Evolutionary conservation across 2,113 vertebrate species (phyloP).

Genomic region (Tenebrosternarchus preto): DNA sequence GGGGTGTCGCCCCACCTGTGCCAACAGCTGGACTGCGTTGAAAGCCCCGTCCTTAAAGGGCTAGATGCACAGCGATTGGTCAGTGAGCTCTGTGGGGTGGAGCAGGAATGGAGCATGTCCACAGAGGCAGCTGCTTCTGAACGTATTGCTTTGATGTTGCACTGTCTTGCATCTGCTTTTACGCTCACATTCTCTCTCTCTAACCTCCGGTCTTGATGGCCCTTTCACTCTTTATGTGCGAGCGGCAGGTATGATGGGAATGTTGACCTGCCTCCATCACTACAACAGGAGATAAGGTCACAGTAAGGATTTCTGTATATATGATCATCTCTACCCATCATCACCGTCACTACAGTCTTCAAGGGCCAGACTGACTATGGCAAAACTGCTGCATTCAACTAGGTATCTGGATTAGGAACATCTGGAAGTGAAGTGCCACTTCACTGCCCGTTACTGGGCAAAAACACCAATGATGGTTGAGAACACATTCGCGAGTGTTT

Average conservation of each 20-base stretch:
- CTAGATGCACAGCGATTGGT: constrained; percentile 11
- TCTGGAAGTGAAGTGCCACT: too few species aligned
- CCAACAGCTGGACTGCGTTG: not conserved
- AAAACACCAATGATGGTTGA: not conserved
- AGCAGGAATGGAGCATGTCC: constrained; percentile 16
- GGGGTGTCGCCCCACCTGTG: not conserved
- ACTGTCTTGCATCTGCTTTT: constrained; percentile 27
- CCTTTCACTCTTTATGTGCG: not conserved
- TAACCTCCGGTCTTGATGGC: not conserved
- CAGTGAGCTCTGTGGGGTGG: not conserved
- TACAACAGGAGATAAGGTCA: not conserved
- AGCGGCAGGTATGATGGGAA: constrained; percentile 6
- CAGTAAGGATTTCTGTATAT: not conserved
- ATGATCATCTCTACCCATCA: too few species aligned
- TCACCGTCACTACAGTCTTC: too few species aligned
- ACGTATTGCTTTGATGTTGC: constrained; percentile 32
- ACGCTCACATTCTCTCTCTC: not conserved
- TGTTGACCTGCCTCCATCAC: not conserved
- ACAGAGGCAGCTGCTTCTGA: constrained; percentile 33
- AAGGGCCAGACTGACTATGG: too few species aligned
- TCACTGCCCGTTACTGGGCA: too few species aligned
- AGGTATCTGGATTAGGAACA: too few species aligned
- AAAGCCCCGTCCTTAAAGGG: not conserved
- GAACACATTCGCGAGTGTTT: constrained; percentile 4
- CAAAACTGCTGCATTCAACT: too few species aligned